phyloP scores from a whole-genome alignment of 1,140 invertebrate genomes.

The Euura saliciscinereae region DNA sequence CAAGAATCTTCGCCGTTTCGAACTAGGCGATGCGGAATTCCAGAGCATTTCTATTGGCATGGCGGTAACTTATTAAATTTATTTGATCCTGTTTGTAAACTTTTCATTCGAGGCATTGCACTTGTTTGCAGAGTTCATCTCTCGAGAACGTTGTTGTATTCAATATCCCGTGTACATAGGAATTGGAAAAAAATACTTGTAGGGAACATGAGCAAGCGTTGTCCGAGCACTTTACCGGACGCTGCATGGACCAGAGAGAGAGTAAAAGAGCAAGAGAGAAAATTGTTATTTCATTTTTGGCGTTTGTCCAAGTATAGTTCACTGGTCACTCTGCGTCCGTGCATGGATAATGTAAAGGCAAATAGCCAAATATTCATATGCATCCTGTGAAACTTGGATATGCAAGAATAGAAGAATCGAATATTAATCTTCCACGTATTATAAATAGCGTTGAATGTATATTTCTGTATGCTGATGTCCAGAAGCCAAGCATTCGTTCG shows the following conservation, averaged over 20 bases:
- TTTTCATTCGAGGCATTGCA: not conserved
- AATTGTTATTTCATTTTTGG: not conserved
- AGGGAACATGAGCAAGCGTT: not conserved
- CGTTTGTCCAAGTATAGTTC: not conserved
- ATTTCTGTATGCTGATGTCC: too few relatives aligned
- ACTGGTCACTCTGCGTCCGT: not conserved
- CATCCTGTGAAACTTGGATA: not conserved
- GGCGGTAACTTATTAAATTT: not conserved
- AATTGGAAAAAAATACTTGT: not conserved
- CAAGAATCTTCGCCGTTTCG: not conserved
- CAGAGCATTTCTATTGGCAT: not conserved
- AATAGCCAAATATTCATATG: constrained; percentile 1
- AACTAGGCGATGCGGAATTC: too few relatives aligned
- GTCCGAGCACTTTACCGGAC: too few relatives aligned
- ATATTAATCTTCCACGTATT: not conserved
- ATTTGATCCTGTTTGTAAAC: not conserved
- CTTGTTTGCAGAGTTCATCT: not conserved
- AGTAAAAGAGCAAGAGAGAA: not conserved
- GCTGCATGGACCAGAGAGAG: too few relatives aligned
- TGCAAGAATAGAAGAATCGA: not conserved
- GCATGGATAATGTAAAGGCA: not conserved
- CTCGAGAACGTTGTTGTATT: not conserved
- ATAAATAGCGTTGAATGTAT: not conserved
- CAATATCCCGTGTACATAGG: not conserved
- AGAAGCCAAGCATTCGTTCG: too few relatives aligned